Evolutionary conservation across 2,113 vertebrate species (phyloP).

Genomic region (Vulpes ferrilata): DNA sequence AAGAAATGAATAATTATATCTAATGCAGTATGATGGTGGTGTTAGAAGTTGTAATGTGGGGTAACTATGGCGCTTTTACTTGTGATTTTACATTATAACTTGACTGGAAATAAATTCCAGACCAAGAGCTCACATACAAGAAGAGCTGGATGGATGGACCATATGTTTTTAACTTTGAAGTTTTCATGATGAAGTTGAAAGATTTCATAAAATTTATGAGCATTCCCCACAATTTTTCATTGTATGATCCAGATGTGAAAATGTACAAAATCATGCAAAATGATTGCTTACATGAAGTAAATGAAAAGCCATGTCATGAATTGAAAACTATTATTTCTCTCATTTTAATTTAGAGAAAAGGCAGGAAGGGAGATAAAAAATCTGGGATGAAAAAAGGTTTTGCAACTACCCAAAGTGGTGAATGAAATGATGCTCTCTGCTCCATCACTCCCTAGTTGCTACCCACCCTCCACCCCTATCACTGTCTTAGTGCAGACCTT

Average conservation of each 20-base stretch:
- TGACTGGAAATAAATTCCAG: slow-evolving; percentile 77
- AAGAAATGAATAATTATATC: slow-evolving; percentile 54
- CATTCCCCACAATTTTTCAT: slow-evolving; percentile 59
- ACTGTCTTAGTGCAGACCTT: not conserved
- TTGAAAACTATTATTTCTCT: slow-evolving; percentile 53
- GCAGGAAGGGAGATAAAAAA: not conserved
- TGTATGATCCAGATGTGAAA: slow-evolving; percentile 73
- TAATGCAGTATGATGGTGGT: slow-evolving; percentile 15
- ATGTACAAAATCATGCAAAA: slow-evolving; percentile 60
- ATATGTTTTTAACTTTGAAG: slow-evolving; percentile 79
- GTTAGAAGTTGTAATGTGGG: slow-evolving; percentile 63
- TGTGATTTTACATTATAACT: slow-evolving; percentile 67
- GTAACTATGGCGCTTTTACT: slow-evolving; percentile 58
- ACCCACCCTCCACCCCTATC: fast-evolving
- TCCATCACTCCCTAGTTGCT: not conserved
- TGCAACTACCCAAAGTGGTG: not conserved
- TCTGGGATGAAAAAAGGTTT: not conserved
- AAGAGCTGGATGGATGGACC: slow-evolving; percentile 47
- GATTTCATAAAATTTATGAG: slow-evolving; percentile 78
- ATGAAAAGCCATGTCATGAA: slow-evolving; percentile 53
- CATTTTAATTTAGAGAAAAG: slow-evolving; percentile 49
- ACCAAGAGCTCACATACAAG: slow-evolving; percentile 67
- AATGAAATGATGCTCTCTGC: not conserved
- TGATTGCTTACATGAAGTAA: slow-evolving; percentile 61
- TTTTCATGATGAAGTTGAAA: slow-evolving; percentile 75